Percentiles rank a stretch among this genome's conserved stretches.
Conservation (phyloP, 2,797 vertebrate genomes). For the Lagocephalus sceleratus region DNA sequence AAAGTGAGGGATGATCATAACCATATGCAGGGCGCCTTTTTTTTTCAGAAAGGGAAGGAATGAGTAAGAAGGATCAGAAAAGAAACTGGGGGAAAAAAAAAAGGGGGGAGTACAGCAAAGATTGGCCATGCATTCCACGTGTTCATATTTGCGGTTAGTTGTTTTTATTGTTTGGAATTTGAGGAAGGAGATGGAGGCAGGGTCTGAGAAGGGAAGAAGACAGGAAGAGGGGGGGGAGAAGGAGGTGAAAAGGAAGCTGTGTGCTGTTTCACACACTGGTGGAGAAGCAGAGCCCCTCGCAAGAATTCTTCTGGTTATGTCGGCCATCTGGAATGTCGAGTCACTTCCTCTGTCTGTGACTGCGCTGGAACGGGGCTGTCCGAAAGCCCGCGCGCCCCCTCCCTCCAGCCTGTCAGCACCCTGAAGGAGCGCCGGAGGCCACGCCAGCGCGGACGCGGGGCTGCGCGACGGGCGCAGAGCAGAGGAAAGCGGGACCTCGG, state of each 20-base stretch:
- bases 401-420: slow-evolving; percentile 55
- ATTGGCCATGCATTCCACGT: slow-evolving; percentile 15
- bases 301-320: slow-evolving; percentile 72
- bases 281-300: slow-evolving; percentile 70
- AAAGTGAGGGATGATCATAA: slow-evolving; percentile 75
- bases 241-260: slow-evolving; percentile 52
- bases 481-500: slow-evolving; percentile 44
- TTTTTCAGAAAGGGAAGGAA: slow-evolving; percentile 45
- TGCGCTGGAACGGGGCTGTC: slow-evolving; percentile 55
- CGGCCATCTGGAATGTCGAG: slow-evolving; percentile 74
- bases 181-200: slow-evolving; percentile 49
- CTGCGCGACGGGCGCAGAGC: slow-evolving; percentile 51
- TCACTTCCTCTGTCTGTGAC: slow-evolving; percentile 72
- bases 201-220: slow-evolving; percentile 31
- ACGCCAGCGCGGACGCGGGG: slow-evolving; percentile 35
- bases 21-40: slow-evolving; percentile 73
- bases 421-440: slow-evolving; percentile 49
- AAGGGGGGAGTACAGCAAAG: slow-evolving; percentile 6
- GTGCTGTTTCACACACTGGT: slow-evolving; percentile 63
- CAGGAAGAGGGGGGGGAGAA: slow-evolving; percentile 3
- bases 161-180: slow-evolving; percentile 44
- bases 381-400: slow-evolving; percentile 51
- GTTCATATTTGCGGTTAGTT: slow-evolving; percentile 22
- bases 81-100: slow-evolving; percentile 8
- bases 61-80: slow-evolving; percentile 29